phyloP scores from a whole-genome alignment of 2,888 invertebrate genomes.

The Andricus quercusramuli region DNA sequence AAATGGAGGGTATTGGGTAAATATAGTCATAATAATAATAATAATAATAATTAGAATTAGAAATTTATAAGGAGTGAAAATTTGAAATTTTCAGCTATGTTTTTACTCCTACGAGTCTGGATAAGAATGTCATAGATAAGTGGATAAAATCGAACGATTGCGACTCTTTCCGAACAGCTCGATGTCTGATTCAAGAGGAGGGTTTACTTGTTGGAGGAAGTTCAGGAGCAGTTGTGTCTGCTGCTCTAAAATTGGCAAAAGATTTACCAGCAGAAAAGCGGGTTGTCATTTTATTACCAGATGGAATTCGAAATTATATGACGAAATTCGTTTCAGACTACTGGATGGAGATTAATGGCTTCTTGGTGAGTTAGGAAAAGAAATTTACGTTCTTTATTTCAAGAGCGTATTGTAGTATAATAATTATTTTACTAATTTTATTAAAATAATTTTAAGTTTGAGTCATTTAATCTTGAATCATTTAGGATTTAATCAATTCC shows the following conservation, averaged over 20 bases:
- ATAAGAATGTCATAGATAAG: slow-evolving; percentile 88
- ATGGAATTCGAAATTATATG: slow-evolving; percentile 98
- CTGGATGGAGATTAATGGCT: slow-evolving; percentile 94
- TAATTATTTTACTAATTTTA: too few species aligned
- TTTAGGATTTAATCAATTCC: too few species aligned
- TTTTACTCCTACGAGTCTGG: slow-evolving; percentile 94
- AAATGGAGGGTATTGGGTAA: slow-evolving; percentile 84
- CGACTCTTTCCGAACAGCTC: slow-evolving; percentile 89
- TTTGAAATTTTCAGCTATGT: slow-evolving; percentile 87
- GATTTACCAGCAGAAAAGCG: slow-evolving; percentile 89
- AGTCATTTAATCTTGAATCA: too few species aligned
- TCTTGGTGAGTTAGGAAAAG: slow-evolving; percentile 75
- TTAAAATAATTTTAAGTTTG: too few species aligned
- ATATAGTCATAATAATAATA: not conserved
- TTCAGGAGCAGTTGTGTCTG: slow-evolving; percentile 90
- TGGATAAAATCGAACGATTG: slow-evolving; percentile 94
- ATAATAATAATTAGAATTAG: not conserved
- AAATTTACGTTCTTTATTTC: too few species aligned
- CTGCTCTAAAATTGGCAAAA: slow-evolving; percentile 87
- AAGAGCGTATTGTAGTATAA: too few species aligned
- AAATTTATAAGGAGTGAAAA: too few species aligned
- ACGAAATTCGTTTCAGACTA: slow-evolving; percentile 96
- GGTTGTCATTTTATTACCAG: slow-evolving; percentile 95
- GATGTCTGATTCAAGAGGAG: slow-evolving; percentile 94
- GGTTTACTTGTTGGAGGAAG: slow-evolving; percentile 96